Conservation (phyloP, 2,888 invertebrate genomes). For the Gastracanthus pulcherrimus region DNA sequence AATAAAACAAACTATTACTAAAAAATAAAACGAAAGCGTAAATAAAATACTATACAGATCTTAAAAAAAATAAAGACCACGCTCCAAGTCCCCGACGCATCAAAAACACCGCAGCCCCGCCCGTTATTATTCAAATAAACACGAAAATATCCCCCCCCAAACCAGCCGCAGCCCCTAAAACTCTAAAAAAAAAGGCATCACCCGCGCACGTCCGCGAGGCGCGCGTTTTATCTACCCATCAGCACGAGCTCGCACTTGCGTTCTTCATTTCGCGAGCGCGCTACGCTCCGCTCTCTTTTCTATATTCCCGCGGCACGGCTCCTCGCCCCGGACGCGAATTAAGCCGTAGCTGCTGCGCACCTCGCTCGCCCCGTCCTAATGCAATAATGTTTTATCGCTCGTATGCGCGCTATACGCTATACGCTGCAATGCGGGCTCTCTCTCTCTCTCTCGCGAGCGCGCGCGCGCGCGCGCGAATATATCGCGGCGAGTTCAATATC, state of each 20-base stretch:
- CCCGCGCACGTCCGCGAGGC: too few species aligned
- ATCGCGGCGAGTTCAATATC: constrained; percentile 50
- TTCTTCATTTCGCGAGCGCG: constrained; percentile 23
- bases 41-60: too few species aligned
- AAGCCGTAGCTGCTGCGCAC: constrained; percentile 8
- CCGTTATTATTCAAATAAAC: background rate
- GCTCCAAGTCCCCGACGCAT: background rate
- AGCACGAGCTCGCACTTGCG: background rate
- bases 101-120: background rate
- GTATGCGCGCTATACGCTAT: constrained; percentile 52
- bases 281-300: constrained; percentile 20
- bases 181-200: background rate
- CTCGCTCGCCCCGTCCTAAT: constrained; percentile 48
- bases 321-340: constrained; percentile 1
- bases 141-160: background rate
- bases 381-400: constrained; percentile 66
- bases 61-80: background rate
- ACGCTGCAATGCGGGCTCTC: too few species aligned
- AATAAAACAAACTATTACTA: too few species aligned
- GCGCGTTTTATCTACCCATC: constrained; percentile 6
- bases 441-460: too few species aligned
- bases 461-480: constrained; percentile 28
- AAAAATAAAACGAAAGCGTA: too few species aligned
- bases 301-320: constrained; percentile 13
- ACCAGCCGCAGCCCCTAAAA: background rate